Conservation (phyloP, 2,888 invertebrate species). For the Mellilla xanthometata region DNA sequence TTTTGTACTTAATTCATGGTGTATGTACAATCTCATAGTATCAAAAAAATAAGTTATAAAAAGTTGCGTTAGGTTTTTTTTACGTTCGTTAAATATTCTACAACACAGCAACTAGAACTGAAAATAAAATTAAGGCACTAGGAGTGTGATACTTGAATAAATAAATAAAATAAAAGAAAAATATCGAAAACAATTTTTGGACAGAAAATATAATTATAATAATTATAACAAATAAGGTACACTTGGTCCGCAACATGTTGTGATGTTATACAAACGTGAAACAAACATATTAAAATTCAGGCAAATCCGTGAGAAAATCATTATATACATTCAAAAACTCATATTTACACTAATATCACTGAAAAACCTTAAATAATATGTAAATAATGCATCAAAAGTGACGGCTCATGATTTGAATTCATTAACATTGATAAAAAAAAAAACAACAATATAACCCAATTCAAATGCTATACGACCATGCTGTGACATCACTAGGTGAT, state of each 20-base stretch:
- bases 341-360: background rate
- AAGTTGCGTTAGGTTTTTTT: background rate
- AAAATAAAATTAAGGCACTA: slow-evolving; percentile 20
- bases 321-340: background rate
- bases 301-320: background rate
- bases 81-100: background rate
- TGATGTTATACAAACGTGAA: too few species aligned
- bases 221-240: background rate
- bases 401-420: background rate
- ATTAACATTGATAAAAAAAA: background rate
- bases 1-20: too few species aligned
- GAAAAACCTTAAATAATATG: background rate
- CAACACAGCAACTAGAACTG: background rate
- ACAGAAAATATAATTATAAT: too few species aligned
- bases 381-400: background rate
- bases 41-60: background rate
- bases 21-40: background rate
- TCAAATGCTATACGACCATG: too few species aligned
- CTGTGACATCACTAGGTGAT: too few species aligned
- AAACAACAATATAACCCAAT: slow-evolving; percentile 1
- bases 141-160: slow-evolving; percentile 6
- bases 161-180: slow-evolving; percentile 1
- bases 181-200: too few species aligned
- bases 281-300: background rate
- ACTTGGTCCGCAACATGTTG: slow-evolving; percentile 12